These are phyloP conservation scores for Calidris pygmaea DNA, from an alignment of 2,113 vertebrate species.

Conservation along the genomic window DNA sequence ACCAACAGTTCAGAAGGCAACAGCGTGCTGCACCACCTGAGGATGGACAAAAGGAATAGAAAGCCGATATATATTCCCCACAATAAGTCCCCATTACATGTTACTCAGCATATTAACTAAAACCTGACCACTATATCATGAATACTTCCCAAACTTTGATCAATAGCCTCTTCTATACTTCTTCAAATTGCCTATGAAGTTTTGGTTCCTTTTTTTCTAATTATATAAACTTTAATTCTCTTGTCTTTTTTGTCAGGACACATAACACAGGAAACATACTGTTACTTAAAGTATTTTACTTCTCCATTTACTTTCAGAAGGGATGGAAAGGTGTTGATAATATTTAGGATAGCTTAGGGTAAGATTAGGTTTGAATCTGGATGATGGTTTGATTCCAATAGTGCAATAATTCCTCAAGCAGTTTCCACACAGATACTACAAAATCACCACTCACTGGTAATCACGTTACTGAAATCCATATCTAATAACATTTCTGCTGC, in stretches of 20 bases:
- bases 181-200: background rate
- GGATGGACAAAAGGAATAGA: background rate
- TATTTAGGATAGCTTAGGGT: background rate
- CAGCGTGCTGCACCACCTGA: background rate
- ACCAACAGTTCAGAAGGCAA: background rate
- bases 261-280: background rate
- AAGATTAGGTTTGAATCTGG: conserved; percentile 16
- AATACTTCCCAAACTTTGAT: background rate
- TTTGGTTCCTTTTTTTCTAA: background rate
- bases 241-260: background rate
- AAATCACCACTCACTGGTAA: conserved; percentile 23
- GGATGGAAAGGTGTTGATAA: background rate
- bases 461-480: conserved; percentile 21
- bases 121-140: background rate
- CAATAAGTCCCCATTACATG: background rate
- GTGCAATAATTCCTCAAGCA: background rate
- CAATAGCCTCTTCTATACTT: background rate
- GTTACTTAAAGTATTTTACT: background rate
- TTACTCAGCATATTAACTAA: background rate
- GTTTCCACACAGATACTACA: conserved; percentile 6
- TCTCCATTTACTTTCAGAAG: background rate
- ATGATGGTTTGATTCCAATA: background rate
- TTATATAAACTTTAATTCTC: background rate
- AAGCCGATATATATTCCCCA: background rate
- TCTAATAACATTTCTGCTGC: conserved; percentile 7